Percentiles rank a stretch among this genome's conserved stretches.
Conservation (phyloP, 2,113 vertebrate genomes). For the Nasalis larvatus region DNA sequence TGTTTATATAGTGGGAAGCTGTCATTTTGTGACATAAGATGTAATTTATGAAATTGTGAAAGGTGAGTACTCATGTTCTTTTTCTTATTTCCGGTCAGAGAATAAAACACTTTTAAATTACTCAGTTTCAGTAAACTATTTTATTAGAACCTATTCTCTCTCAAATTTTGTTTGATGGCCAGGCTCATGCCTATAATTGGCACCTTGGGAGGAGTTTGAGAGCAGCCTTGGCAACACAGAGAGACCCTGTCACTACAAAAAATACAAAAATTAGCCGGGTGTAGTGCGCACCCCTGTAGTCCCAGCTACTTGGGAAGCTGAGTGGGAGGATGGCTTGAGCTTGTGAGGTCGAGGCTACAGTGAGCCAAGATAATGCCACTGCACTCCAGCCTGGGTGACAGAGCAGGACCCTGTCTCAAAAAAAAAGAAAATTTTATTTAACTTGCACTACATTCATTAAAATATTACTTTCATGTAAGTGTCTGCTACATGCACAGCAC, state of each 20-base stretch:
- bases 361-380: too few relatives aligned
- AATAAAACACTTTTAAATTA: neutral
- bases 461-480: neutral
- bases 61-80: neutral
- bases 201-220: too few relatives aligned
- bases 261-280: too few relatives aligned
- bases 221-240: too few relatives aligned
- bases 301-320: too few relatives aligned
- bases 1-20: neutral
- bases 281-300: too few relatives aligned
- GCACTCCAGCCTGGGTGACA: too few relatives aligned
- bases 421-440: neutral
- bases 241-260: too few relatives aligned
- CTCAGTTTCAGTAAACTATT: neutral
- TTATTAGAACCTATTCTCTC: neutral
- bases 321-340: too few relatives aligned
- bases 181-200: too few relatives aligned
- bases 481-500: neutral
- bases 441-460: neutral
- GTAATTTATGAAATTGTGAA: neutral
- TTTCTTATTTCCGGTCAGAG: neutral
- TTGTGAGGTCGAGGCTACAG: too few relatives aligned
- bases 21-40: neutral
- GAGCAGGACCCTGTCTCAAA: too few relatives aligned
- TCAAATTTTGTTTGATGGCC: neutral